phyloP scores from a whole-genome alignment of 2,797 vertebrate species.

The Meriones psammophilus region DNA sequence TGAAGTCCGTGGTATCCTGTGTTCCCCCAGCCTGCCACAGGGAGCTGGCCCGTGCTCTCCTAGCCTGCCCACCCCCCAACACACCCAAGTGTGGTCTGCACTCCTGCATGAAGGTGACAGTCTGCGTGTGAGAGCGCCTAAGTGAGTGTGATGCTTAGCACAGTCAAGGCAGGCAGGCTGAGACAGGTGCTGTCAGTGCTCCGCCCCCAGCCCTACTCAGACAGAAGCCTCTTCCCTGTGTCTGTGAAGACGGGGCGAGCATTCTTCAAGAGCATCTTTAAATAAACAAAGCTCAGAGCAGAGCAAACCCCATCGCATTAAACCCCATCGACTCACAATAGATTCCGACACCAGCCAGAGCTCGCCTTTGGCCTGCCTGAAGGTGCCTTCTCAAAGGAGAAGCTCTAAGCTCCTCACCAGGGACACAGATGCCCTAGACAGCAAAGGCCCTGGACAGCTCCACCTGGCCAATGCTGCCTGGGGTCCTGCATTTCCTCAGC shows the following conservation, averaged over 20 bases:
- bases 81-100: neutral
- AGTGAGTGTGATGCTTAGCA: no score
- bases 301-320: slow-evolving; percentile 19
- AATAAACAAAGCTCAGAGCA: slow-evolving; percentile 73
- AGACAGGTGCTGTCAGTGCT: slow-evolving; percentile 32
- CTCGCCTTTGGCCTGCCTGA: neutral
- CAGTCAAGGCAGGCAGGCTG: slow-evolving; percentile 16
- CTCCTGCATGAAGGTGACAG: neutral
- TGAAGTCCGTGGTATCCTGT: neutral
- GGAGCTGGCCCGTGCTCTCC: neutral
- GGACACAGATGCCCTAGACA: no score
- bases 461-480: accelerated
- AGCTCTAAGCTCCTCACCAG: neutral
- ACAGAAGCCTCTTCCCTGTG: slow-evolving; percentile 56
- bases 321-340: neutral
- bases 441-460: neutral
- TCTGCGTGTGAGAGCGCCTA: neutral
- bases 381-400: neutral
- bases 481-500: neutral
- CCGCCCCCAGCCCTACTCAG: slow-evolving; percentile 30
- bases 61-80: no score
- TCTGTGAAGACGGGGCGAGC: slow-evolving; percentile 40
- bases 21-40: no score
- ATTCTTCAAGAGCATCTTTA: slow-evolving; percentile 75
- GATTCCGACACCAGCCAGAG: neutral